Evolutionary conservation across 1,140 invertebrate genomes (phyloP), one percentile per base, ranked within the genome.

Genomic region (Ostrea edulis): DNA sequence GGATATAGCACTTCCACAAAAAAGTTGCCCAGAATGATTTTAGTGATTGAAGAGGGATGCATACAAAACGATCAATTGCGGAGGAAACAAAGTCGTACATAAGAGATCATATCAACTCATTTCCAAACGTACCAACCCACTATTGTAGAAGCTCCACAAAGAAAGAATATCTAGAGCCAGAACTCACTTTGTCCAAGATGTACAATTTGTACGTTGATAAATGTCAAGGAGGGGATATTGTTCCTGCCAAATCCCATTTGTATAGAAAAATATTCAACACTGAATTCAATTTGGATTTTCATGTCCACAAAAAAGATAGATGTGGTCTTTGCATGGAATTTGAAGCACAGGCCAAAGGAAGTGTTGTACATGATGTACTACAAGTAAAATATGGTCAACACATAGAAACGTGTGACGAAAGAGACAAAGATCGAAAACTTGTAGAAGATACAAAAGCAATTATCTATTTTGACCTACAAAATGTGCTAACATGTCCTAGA

Each of bases 261-360:
- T 84, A 84, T n/a, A n/a, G n/a, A 55, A 84, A 29, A 8, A 84
- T 58, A 84, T 87, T 87, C 71, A 77, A 83, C 51, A 53, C 55
- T 58, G 86, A 87, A 83, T 87, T 82, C 22, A 87, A 87, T 81
- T 54, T 87, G 12, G 65, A 35, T 14, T 83, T 87, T 51, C 77
- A 82, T 53, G 44, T 55, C 22, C 71, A 9, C n/a, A 87, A 83
- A 82, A 83, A 58, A 22, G 77, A 83, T 51, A 55, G 29, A 22
- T 87, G 77, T 82, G 86, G 82, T 35, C 2, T 14, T 11, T 87
- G 86, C 82, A 81, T 83, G 44, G 77, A 82, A 83, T 86, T 44
- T 62, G 82, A 89, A 14, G n/a, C 35, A 53, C 20, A 29, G 17
- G 8, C 9, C 9, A 17, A 55, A 55, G 54, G 11, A 55, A 8